A percentile compares a stretch with the other conserved stretches of the same genome.
These are phyloP conservation scores for Ceriagrion tenellum DNA, from an alignment of 2,888 invertebrate genomes.

Conservation along the genomic window DNA sequence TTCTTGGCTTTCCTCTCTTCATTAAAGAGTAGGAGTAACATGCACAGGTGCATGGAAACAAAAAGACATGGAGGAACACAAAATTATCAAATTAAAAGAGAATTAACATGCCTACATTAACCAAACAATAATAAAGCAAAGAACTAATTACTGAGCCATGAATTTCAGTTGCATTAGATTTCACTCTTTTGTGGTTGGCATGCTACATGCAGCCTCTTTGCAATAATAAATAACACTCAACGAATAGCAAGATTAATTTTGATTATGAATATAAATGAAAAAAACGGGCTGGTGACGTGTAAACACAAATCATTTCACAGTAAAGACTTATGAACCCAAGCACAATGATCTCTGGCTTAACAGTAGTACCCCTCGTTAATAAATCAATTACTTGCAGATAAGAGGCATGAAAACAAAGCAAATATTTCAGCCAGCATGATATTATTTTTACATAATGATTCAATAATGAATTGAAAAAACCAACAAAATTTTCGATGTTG, in stretches of 20 bases:
- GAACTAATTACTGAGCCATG: background rate
- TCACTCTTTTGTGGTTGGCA: background rate
- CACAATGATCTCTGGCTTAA: no score
- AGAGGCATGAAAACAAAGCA: no score
- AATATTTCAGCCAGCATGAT: no score
- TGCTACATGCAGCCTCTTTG: background rate
- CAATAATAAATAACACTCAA: background rate
- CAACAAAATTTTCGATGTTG: no score
- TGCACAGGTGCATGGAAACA: background rate
- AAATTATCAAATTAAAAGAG: constrained; percentile 63
- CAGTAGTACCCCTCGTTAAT: no score
- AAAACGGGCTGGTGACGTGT: background rate
- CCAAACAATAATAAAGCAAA: constrained; percentile 52
- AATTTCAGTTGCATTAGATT: background rate
- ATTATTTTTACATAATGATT: no score
- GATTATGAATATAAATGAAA: background rate
- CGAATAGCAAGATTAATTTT: background rate
- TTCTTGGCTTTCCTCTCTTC: constrained; percentile 90
- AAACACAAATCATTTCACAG: background rate
- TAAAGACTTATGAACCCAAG: background rate
- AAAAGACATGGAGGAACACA: constrained; percentile 68
- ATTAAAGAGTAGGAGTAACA: constrained; percentile 73
- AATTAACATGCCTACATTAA: constrained; percentile 31
- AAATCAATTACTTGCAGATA: no score
- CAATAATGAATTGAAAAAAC: no score